These are phyloP conservation scores for Austrofundulus limnaeus DNA, from an alignment of 2,113 vertebrate genomes.

Conservation along the genomic window DNA sequence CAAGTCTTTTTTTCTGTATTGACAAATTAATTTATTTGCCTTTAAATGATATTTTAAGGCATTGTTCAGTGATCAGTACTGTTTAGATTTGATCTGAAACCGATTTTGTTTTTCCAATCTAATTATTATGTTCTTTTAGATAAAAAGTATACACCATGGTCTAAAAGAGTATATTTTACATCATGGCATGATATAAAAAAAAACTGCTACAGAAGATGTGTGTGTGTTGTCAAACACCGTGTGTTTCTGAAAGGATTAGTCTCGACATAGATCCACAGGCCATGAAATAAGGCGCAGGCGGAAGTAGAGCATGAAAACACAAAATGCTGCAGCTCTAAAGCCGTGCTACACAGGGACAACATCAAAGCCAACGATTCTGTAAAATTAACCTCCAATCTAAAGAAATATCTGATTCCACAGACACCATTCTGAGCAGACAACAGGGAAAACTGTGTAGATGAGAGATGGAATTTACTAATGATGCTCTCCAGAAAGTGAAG, in stretches of 20 bases:
- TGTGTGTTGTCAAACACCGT: neutral
- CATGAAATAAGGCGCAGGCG: conserved; percentile 29
- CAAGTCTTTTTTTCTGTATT: neutral
- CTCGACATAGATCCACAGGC: conserved; percentile 16
- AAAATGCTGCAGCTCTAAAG: conserved; percentile 29
- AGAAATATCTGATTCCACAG: conserved; percentile 4
- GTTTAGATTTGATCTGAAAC: too few relatives aligned
- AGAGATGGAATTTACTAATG: neutral
- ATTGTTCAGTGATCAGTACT: neutral
- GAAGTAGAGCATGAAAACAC: conserved; percentile 23
- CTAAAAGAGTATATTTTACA: neutral
- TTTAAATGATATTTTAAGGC: neutral
- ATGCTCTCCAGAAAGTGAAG: neutral
- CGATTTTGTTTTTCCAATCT: neutral
- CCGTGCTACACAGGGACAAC: conserved; percentile 17
- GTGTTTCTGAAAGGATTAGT: conserved; percentile 38
- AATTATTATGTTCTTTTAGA: neutral
- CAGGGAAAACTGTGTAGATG: neutral
- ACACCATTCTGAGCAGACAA: conserved; percentile 9
- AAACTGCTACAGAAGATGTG: neutral
- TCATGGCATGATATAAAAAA: neutral
- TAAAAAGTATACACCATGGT: neutral
- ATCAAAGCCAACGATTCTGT: conserved; percentile 16
- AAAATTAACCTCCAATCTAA: conserved; percentile 20
- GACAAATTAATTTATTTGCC: neutral